These are phyloP conservation scores for Drosophila equinoxialis DNA, from an alignment of 1,140 invertebrate species.

Conservation along the genomic window DNA sequence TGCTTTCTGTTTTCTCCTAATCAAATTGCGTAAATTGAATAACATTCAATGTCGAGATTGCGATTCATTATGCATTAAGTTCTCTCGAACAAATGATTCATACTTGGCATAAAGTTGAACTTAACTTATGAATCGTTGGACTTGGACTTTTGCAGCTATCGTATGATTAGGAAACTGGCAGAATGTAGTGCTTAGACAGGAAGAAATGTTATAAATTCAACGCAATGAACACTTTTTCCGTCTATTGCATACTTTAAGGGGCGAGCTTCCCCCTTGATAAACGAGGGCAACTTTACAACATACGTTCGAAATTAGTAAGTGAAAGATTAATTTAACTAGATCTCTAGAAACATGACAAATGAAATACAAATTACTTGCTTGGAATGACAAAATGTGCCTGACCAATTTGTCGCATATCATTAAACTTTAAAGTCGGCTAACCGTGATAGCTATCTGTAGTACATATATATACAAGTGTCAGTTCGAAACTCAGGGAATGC, in stretches of 20 bases:
- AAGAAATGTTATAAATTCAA: too few relatives aligned
- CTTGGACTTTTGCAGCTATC: conserved; percentile 5
- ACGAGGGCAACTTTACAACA: too few relatives aligned
- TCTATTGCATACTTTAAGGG: too few relatives aligned
- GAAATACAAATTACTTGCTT: neutral
- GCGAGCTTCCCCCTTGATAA: too few relatives aligned
- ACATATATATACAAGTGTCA: conserved; percentile 15
- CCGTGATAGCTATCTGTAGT: neutral
- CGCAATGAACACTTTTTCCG: too few relatives aligned
- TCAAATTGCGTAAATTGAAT: neutral
- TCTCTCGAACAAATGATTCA: conserved; percentile 4
- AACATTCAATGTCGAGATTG: conserved; percentile 11
- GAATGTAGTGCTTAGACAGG: too few relatives aligned
- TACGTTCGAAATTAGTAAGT: neutral
- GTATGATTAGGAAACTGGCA: neutral
- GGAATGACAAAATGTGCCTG: neutral
- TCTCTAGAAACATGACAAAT: neutral
- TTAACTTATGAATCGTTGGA: neutral
- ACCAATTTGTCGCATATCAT: neutral
- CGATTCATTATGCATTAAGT: conserved; percentile 7
- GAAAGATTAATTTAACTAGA: neutral
- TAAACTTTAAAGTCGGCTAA: conserved; percentile 14
- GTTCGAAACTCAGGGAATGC: conserved; percentile 21
- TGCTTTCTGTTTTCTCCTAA: conserved; percentile 4
- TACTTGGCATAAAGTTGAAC: neutral